Percentiles rank a stretch among this genome's conserved stretches.
Conservation (phyloP, 2,888 invertebrate genomes). For the Polydrusus cervinus region DNA sequence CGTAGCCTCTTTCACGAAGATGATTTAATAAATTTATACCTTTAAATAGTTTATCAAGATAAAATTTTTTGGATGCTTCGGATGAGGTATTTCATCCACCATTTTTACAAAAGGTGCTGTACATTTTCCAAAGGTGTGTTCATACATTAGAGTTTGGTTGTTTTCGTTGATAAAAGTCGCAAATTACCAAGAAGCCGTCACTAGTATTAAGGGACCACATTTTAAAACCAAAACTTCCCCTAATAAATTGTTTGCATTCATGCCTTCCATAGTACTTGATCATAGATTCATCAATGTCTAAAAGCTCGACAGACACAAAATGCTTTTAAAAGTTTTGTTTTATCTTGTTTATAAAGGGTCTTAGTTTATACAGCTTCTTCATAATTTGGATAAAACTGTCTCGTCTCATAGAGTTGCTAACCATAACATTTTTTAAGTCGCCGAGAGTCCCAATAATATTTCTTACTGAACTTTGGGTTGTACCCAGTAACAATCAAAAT, state of each 20-base stretch:
- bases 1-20: slow-evolving; percentile 46
- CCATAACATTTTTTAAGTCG: not conserved
- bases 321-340: not conserved
- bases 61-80: slow-evolving; percentile 9
- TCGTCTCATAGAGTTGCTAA: slow-evolving; percentile 2
- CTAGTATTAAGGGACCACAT: slow-evolving; percentile 48
- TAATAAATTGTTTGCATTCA: slow-evolving; percentile 18
- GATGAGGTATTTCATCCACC: slow-evolving; percentile 18
- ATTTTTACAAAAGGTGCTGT: slow-evolving; percentile 23
- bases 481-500: not conserved
- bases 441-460: slow-evolving; percentile 1
- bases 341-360: not conserved
- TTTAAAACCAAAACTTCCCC: slow-evolving; percentile 43
- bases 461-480: too few relatives aligned
- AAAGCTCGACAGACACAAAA: slow-evolving; percentile 5
- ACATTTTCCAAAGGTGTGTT: slow-evolving; percentile 24
- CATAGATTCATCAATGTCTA: not conserved
- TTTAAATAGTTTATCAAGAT: slow-evolving; percentile 28
- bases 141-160: slow-evolving; percentile 49
- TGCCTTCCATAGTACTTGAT: slow-evolving; percentile 6
- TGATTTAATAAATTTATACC: slow-evolving; percentile 20
- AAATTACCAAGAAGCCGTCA: slow-evolving; percentile 32
- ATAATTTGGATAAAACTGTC: not conserved
- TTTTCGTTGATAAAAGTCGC: slow-evolving; percentile 17
- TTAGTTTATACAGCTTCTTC: slow-evolving; percentile 1